A percentile compares a stretch with the other conserved stretches of the same genome.
phyloP scores from a whole-genome alignment of 1,140 invertebrate genomes.

The Drosophila lini region DNA sequence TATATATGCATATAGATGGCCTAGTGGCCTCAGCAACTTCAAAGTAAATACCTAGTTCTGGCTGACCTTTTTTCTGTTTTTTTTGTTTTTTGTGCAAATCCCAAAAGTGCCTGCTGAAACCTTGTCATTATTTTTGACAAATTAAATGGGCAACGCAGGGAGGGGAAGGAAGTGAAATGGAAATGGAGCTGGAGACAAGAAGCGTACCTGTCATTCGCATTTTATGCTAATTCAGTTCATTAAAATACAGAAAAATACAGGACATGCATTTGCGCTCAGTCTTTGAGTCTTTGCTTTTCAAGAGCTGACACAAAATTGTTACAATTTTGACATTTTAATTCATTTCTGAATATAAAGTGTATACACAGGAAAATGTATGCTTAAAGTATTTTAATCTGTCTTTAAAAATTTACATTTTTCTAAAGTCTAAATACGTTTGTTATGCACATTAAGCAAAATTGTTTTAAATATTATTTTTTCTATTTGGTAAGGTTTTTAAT shows the following conservation, averaged over 20 bases:
- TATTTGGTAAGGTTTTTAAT: background rate
- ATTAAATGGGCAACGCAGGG: constrained; percentile 61
- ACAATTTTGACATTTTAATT: constrained; percentile 69
- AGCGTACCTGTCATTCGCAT: constrained; percentile 65
- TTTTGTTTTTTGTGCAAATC: constrained; percentile 52
- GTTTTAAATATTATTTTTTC: too few relatives aligned
- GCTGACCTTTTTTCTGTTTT: constrained; percentile 48
- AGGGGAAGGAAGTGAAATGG: background rate
- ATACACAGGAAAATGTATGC: background rate
- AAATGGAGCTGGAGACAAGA: constrained; percentile 5
- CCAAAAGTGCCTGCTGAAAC: constrained; percentile 76
- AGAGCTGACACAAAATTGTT: constrained; percentile 46
- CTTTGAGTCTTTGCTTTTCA: constrained; percentile 31
- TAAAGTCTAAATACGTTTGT: accelerated
- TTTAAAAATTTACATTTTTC: background rate
- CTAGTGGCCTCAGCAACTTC: constrained; percentile 43
- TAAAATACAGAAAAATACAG: constrained; percentile 76
- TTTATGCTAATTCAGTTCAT: constrained; percentile 81
- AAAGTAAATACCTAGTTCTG: constrained; percentile 53
- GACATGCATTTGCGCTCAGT: constrained; percentile 62
- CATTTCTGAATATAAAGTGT: constrained; percentile 10
- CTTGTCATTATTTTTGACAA: constrained; percentile 77
- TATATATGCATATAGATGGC: constrained; percentile 16
- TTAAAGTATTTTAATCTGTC: background rate
- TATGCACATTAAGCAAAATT: background rate